These are phyloP conservation scores for Drosophila takahashii DNA, from an alignment of 1,140 invertebrate genomes.

Conservation along the genomic window DNA sequence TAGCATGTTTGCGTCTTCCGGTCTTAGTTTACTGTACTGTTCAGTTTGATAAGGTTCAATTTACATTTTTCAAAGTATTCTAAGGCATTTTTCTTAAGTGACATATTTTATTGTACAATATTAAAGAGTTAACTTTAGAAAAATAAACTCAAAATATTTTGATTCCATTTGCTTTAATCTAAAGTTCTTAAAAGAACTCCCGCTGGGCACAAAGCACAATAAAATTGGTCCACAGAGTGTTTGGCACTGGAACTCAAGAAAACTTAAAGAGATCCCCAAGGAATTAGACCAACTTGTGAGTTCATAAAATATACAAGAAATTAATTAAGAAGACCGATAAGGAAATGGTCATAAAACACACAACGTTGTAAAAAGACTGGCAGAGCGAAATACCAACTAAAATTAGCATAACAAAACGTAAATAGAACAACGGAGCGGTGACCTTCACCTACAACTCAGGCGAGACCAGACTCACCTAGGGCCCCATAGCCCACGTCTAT, in stretches of 20 bases:
- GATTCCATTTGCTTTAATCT: background rate
- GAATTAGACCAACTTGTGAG: background rate
- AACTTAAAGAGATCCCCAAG: background rate
- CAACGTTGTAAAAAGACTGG: background rate
- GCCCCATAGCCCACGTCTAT: background rate
- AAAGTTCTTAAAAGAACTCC: background rate
- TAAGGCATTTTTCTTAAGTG: background rate
- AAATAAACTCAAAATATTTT: no score
- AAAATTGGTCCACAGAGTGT: conserved; percentile 5
- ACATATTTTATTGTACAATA: no score
- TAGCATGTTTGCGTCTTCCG: conserved; percentile 7
- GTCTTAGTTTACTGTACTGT: background rate
- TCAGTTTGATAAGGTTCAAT: background rate
- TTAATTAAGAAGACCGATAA: background rate
- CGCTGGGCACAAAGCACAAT: background rate
- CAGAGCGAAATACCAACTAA: conserved; percentile 6
- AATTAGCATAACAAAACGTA: conserved; percentile 34
- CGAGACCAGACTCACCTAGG: conserved; percentile 21
- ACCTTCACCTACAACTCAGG: conserved; percentile 63
- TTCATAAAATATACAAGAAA: conserved; percentile 2
- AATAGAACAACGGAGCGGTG: conserved; percentile 29
- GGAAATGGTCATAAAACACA: conserved; percentile 1
- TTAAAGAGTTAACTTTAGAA: no score
- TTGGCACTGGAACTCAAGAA: background rate
- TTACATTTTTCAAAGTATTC: no score